Percentiles rank a stretch among this genome's conserved stretches.
phyloP scores from a whole-genome alignment of 2,797 vertebrate genomes.

The Falco concolor region DNA sequence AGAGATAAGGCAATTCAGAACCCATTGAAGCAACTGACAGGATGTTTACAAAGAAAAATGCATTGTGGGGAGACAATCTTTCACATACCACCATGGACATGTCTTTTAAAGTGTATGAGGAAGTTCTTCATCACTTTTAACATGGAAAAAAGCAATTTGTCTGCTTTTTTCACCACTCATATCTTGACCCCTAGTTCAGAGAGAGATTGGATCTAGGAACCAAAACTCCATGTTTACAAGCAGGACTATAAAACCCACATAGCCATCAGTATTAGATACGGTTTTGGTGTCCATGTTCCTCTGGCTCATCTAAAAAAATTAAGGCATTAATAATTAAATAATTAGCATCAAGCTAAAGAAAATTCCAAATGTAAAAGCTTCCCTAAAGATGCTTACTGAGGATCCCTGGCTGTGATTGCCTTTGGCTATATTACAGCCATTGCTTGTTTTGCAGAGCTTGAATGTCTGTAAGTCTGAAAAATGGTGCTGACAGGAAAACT shows the following conservation, averaged over 20 bases:
- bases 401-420: neutral
- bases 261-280: neutral
- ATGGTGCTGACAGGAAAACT: slow-evolving; percentile 3
- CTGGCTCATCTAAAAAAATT: neutral
- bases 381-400: neutral
- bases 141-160: neutral
- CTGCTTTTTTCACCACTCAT: neutral
- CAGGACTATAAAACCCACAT: neutral
- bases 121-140: slow-evolving; percentile 31
- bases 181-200: neutral
- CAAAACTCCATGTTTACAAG: neutral
- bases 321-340: neutral
- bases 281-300: neutral
- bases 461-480: neutral
- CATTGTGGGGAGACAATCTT: neutral
- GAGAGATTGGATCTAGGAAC: neutral
- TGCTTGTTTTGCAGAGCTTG: neutral
- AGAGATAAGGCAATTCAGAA: slow-evolving; percentile 21
- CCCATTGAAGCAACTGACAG: slow-evolving; percentile 4
- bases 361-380: neutral
- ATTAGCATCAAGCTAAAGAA: neutral
- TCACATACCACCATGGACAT: neutral
- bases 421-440: neutral
- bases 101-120: slow-evolving; percentile 13
- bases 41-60: slow-evolving; percentile 27